Conservation (phyloP, 2,888 invertebrate species). For the Cylloceria caligata region DNA sequence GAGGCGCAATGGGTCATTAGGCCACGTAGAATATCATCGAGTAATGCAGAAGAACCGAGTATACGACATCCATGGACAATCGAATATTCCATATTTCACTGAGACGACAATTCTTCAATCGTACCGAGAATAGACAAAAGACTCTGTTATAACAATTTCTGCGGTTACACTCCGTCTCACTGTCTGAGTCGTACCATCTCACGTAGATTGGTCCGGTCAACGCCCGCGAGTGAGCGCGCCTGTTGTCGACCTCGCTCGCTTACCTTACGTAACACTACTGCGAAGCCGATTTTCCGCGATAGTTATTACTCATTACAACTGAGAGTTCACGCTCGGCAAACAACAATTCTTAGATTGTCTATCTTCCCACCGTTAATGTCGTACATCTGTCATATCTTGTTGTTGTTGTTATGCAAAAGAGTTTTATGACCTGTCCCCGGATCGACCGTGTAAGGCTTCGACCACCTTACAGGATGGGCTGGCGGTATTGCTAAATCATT, state of each 20-base stretch:
- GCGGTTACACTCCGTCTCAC: constrained; percentile 20
- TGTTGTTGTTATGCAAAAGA: background rate
- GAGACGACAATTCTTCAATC: background rate
- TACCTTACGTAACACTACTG: constrained; percentile 1
- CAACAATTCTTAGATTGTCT: background rate
- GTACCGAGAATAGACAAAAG: background rate
- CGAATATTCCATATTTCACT: background rate
- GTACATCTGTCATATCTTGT: background rate
- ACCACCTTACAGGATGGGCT: no score
- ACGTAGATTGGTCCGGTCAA: constrained; percentile 48
- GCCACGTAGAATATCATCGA: no score
- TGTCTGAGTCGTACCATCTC: constrained; percentile 29
- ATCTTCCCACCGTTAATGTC: constrained; percentile 3
- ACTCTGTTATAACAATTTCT: background rate
- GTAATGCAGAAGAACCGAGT: no score
- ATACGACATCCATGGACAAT: constrained; percentile 3
- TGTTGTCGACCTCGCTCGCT: background rate
- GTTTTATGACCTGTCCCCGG: no score
- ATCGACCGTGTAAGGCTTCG: no score
- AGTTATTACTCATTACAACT: constrained; percentile 2
- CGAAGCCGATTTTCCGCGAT: constrained; percentile 9
- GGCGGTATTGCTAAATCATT: no score
- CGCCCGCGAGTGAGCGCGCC: constrained; percentile 38
- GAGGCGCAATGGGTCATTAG: background rate
- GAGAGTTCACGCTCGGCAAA: constrained; percentile 10